phyloP scores from a whole-genome alignment of 2,113 vertebrate species.

The Rhineura floridana region DNA sequence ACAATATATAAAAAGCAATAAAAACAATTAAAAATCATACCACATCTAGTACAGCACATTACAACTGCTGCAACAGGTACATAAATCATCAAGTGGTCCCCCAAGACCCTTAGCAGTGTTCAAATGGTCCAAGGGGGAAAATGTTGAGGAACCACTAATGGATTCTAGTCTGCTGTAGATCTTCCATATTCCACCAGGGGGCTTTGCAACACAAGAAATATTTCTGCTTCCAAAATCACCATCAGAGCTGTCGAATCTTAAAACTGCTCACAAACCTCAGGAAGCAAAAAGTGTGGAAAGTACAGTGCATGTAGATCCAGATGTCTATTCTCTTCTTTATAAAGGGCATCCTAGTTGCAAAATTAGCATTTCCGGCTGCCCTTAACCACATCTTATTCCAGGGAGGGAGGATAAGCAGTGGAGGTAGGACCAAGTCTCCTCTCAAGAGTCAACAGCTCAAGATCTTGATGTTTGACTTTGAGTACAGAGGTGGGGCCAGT shows the following conservation, averaged over 20 bases:
- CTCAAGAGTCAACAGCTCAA: not conserved
- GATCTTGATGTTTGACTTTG: not conserved
- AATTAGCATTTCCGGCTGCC: not conserved
- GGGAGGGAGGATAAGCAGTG: not conserved
- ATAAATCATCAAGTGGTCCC: too few relatives aligned
- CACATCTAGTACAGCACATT: too few relatives aligned
- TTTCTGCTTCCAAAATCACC: not conserved
- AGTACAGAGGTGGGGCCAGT: not conserved
- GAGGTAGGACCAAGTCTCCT: not conserved
- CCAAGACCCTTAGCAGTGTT: too few relatives aligned
- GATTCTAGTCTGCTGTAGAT: not conserved
- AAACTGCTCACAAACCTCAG: not conserved
- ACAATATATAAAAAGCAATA: too few relatives aligned
- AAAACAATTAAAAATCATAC: too few relatives aligned
- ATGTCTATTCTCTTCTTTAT: not conserved
- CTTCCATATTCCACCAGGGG: slow-evolving; percentile 11
- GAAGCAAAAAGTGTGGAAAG: not conserved
- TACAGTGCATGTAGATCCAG: not conserved
- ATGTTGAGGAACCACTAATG: too few relatives aligned
- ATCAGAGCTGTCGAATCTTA: not conserved
- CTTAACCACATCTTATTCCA: not conserved
- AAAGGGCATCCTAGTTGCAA: not conserved
- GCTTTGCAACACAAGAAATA: not conserved
- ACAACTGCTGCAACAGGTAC: too few relatives aligned
- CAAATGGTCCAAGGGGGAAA: too few relatives aligned